These are phyloP conservation scores for Nylanderia fulva DNA, from an alignment of 1,140 invertebrate species.

Conservation along the genomic window DNA sequence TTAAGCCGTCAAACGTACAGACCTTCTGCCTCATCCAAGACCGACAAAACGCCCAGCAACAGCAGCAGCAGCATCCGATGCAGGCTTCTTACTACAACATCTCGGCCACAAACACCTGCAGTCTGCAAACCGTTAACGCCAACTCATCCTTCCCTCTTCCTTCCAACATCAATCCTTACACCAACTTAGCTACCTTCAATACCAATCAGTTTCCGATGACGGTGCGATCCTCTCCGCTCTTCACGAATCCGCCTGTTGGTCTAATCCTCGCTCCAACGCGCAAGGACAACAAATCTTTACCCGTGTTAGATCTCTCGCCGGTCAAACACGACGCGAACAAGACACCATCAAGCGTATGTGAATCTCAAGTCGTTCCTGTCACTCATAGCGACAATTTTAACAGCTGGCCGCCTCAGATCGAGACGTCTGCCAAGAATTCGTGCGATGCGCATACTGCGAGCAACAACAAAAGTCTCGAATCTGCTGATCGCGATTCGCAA, in stretches of 20 bases:
- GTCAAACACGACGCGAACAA: constrained; percentile 57
- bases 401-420: constrained; percentile 58
- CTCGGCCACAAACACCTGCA: constrained; percentile 72
- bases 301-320: constrained; percentile 25
- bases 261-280: constrained; percentile 57
- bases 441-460: neutral
- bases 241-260: constrained; percentile 69
- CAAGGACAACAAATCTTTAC: constrained; percentile 69
- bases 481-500: constrained; percentile 4
- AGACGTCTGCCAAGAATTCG: neutral
- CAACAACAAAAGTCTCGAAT: constrained; percentile 4
- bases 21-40: constrained; percentile 76
- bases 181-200: constrained; percentile 50
- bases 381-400: constrained; percentile 33
- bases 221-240: constrained; percentile 62
- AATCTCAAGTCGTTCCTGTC: constrained; percentile 21
- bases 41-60: constrained; percentile 67
- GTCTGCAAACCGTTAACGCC: constrained; percentile 71
- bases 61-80: constrained; percentile 65
- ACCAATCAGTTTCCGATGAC: constrained; percentile 67
- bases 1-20: constrained; percentile 77
- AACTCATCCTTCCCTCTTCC: constrained; percentile 70
- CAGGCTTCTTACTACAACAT: constrained; percentile 76
- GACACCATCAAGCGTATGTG: constrained; percentile 1
- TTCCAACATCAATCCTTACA: constrained; percentile 68